These are phyloP conservation scores for Nebria ingens DNA, from an alignment of 1,140 invertebrate species.

Conservation along the genomic window DNA sequence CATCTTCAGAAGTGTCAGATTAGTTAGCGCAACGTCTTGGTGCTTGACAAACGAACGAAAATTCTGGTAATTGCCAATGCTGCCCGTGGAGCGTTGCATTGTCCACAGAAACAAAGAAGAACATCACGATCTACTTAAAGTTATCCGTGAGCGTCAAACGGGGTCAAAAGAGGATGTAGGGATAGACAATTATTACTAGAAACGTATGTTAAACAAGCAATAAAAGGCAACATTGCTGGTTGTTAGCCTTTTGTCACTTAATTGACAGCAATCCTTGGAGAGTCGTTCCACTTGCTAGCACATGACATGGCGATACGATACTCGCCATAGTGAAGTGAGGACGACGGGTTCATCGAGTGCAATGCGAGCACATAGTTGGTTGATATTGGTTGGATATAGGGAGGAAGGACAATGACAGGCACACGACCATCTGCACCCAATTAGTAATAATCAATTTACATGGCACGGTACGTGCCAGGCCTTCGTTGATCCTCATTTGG, in stretches of 20 bases:
- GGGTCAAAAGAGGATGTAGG: background rate
- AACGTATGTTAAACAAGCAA: background rate
- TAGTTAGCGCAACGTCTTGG: too few species aligned
- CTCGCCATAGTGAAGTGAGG: too few species aligned
- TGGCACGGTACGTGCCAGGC: background rate
- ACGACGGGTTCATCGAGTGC: background rate
- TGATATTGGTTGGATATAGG: too few species aligned
- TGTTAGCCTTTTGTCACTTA: background rate
- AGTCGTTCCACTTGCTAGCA: too few species aligned
- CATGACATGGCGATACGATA: too few species aligned
- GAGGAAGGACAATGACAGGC: background rate
- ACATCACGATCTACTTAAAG: background rate
- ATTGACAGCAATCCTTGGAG: background rate
- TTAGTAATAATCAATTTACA: background rate
- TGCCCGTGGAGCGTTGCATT: too few species aligned
- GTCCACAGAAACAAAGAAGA: background rate
- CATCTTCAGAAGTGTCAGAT: too few species aligned
- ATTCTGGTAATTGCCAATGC: too few species aligned
- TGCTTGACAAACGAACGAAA: too few species aligned
- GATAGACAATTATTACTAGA: background rate
- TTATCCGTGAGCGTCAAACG: too few species aligned
- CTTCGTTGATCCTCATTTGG: background rate
- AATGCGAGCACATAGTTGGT: too few species aligned
- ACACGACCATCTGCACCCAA: background rate
- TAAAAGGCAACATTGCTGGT: background rate